These are phyloP conservation scores for Panurus biarmicus DNA, from an alignment of 2,113 vertebrate species.

Conservation along the genomic window DNA sequence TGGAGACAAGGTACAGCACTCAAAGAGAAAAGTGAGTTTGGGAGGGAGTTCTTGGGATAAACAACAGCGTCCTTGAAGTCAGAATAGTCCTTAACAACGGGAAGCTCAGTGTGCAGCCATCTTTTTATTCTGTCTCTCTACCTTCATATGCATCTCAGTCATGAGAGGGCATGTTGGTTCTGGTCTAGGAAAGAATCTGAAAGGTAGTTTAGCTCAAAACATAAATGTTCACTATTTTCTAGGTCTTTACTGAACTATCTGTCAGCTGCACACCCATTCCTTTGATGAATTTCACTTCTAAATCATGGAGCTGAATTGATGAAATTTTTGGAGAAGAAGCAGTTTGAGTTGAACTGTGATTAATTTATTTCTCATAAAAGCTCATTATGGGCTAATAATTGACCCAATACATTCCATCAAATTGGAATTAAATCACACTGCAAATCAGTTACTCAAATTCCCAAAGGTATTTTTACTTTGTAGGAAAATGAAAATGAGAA, in stretches of 20 bases:
- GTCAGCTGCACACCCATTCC: background rate
- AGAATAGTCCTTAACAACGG: too few relatives aligned
- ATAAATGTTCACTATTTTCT: background rate
- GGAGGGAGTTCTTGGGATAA: background rate
- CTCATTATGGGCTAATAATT: background rate
- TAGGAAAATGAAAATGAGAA: background rate
- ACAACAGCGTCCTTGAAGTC: background rate
- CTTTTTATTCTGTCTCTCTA: background rate
- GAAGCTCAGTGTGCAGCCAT: background rate
- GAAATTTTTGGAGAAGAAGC: background rate
- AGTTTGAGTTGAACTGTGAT: background rate
- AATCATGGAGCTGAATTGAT: background rate
- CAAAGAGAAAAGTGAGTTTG: background rate
- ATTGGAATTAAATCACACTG: background rate
- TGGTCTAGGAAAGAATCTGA: background rate
- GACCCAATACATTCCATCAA: background rate
- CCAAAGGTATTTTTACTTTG: background rate
- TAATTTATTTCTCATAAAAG: background rate
- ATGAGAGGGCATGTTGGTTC: background rate
- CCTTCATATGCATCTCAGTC: background rate
- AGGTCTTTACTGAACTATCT: background rate
- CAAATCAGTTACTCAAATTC: background rate
- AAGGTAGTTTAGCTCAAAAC: background rate
- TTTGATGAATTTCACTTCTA: background rate
- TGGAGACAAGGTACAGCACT: background rate